Conservation (phyloP, 2,113 vertebrate genomes). For the Pollimyrus isidori region DNA sequence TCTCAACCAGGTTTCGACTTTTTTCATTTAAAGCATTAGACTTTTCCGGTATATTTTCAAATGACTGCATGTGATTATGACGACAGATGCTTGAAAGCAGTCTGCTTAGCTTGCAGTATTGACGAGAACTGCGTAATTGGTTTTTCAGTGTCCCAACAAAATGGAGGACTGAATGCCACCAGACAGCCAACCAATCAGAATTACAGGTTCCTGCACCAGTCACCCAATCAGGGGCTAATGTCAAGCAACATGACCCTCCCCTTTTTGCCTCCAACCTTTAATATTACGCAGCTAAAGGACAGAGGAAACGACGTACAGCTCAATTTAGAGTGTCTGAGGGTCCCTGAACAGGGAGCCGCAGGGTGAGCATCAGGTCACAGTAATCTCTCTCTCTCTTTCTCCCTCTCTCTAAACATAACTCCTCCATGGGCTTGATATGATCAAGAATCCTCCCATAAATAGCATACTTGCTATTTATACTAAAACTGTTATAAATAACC, state of each 20-base stretch:
- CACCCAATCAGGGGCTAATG: slow-evolving; percentile 55
- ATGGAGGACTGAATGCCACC: slow-evolving; percentile 69
- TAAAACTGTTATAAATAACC: neutral
- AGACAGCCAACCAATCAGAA: slow-evolving; percentile 53
- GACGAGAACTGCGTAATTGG: neutral
- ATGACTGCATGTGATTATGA: neutral
- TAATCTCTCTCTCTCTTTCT: neutral
- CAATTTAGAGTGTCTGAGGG: slow-evolving; percentile 40
- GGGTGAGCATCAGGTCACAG: neutral
- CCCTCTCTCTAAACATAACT: neutral
- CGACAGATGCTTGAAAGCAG: neutral
- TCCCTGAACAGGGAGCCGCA: slow-evolving; percentile 30
- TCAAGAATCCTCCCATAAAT: neutral
- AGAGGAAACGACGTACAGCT: neutral
- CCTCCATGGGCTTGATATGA: neutral
- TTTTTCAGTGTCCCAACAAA: slow-evolving; percentile 72
- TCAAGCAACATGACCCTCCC: neutral
- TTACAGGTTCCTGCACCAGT: slow-evolving; percentile 53
- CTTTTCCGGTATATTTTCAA: neutral
- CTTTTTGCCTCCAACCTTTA: neutral
- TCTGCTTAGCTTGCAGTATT: neutral
- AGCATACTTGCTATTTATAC: neutral
- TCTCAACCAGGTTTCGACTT: neutral
- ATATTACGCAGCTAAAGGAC: neutral
- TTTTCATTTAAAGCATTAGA: neutral